phyloP scores from a whole-genome alignment of 1,140 invertebrate genomes.

The Stegodyphus mimosarum region DNA sequence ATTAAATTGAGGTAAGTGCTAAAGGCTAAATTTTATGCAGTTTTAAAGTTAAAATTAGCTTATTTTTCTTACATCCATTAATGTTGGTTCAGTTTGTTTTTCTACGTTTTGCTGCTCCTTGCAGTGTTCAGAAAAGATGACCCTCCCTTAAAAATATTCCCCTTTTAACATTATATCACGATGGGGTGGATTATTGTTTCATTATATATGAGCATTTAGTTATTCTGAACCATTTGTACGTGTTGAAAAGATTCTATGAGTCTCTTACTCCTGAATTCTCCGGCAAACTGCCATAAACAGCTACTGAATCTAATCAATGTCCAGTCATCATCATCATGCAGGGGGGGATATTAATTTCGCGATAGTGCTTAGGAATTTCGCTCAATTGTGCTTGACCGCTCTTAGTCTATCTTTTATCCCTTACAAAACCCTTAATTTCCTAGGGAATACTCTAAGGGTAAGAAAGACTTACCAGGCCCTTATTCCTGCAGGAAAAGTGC shows the following conservation, averaged over 20 bases:
- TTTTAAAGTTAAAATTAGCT: no score
- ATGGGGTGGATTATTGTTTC: slow-evolving; percentile 31
- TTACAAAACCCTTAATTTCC: slow-evolving; percentile 18
- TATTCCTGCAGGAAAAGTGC: background rate
- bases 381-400: slow-evolving; percentile 31
- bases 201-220: slow-evolving; percentile 28
- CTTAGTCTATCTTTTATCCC: slow-evolving; percentile 8
- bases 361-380: slow-evolving; percentile 37
- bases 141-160: background rate
- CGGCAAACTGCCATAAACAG: slow-evolving; percentile 4
- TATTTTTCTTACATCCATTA: no score
- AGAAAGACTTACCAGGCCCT: background rate
- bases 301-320: slow-evolving; percentile 18
- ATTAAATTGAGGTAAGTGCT: no score
- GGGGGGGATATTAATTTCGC: slow-evolving; percentile 41
- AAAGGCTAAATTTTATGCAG: no score
- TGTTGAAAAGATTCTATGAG: background rate
- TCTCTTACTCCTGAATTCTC: no score
- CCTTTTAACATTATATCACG: background rate
- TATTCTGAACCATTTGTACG: slow-evolving; percentile 7
- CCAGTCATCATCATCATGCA: slow-evolving; percentile 23
- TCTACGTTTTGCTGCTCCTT: no score
- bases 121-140: no score
- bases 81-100: no score
- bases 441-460: background rate